Evolutionary conservation across 2,113 vertebrate genomes (phyloP).

Genomic region (Urocitellus parryii): DNA sequence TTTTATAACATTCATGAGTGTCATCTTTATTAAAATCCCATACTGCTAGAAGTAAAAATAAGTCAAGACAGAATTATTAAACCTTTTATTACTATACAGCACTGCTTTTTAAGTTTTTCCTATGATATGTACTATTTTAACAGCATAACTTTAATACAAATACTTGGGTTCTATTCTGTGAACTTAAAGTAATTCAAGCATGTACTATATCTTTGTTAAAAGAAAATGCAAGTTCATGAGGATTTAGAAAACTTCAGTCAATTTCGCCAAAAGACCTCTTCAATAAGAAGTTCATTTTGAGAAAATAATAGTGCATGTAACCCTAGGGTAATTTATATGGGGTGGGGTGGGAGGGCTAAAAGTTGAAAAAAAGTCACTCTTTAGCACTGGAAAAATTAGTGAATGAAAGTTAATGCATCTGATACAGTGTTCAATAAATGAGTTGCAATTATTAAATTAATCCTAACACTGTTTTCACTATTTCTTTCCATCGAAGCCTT

Average conservation of each 20-base stretch:
- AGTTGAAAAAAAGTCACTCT: neutral
- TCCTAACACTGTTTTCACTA: neutral
- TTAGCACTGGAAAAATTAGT: neutral
- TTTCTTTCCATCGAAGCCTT: neutral
- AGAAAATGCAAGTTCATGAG: constrained; percentile 68
- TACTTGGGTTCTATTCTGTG: constrained; percentile 72
- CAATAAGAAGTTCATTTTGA: constrained; percentile 60
- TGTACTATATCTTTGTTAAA: constrained; percentile 74
- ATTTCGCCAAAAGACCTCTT: constrained; percentile 64
- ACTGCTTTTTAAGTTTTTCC: constrained; percentile 77
- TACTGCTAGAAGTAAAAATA: constrained; percentile 62
- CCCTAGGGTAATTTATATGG: neutral
- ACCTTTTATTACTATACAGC: constrained; percentile 75
- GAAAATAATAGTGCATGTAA: constrained; percentile 27
- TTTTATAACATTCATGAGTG: constrained; percentile 51
- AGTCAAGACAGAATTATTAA: constrained; percentile 48
- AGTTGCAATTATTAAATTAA: neutral
- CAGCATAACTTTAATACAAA: constrained; percentile 74
- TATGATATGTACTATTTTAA: constrained; percentile 69
- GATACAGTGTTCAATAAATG: neutral
- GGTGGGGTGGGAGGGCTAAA: neutral
- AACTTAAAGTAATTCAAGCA: constrained; percentile 81
- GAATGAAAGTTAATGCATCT: neutral
- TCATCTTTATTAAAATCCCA: constrained; percentile 65
- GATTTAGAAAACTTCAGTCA: constrained; percentile 80